Percentiles rank a stretch among this genome's conserved stretches.
Conservation (phyloP, 2,797 vertebrate species). For the Fringilla coelebs region DNA sequence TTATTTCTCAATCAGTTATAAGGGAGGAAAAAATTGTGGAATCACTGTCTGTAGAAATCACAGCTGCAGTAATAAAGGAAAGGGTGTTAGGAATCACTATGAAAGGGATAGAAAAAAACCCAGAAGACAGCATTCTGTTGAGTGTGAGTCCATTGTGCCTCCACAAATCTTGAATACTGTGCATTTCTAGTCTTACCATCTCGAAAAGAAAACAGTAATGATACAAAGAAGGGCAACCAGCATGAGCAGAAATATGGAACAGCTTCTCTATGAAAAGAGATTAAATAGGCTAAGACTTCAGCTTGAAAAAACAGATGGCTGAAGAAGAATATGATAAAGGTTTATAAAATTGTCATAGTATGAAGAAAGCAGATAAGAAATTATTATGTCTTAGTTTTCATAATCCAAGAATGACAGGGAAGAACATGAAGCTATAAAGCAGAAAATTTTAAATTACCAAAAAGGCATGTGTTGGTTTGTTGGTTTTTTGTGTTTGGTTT, state of each 20-base stretch:
- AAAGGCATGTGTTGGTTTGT: neutral
- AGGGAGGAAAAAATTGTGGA: neutral
- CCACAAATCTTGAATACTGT: neutral
- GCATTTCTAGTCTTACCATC: neutral
- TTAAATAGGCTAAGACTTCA: conserved; percentile 20
- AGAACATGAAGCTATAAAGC: neutral
- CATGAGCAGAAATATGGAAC: conserved; percentile 4
- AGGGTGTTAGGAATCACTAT: neutral
- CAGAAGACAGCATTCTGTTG: neutral
- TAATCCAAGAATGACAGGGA: neutral
- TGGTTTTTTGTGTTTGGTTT: neutral
- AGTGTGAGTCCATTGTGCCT: neutral
- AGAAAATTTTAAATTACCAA: neutral
- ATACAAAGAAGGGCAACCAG: neutral
- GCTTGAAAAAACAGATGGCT: conserved; percentile 10
- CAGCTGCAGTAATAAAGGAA: neutral
- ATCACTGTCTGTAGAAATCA: neutral
- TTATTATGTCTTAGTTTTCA: neutral
- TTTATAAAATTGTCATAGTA: neutral
- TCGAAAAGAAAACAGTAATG: neutral
- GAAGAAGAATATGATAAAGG: neutral
- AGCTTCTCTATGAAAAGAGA: neutral
- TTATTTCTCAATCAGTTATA: neutral
- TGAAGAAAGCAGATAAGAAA: neutral
- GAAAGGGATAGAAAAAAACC: neutral